Percentiles rank a stretch among this genome's conserved stretches.
Evolutionary conservation across 2,888 invertebrate species (phyloP).

Genomic region (Drosophila pseudotalamancana): DNA sequence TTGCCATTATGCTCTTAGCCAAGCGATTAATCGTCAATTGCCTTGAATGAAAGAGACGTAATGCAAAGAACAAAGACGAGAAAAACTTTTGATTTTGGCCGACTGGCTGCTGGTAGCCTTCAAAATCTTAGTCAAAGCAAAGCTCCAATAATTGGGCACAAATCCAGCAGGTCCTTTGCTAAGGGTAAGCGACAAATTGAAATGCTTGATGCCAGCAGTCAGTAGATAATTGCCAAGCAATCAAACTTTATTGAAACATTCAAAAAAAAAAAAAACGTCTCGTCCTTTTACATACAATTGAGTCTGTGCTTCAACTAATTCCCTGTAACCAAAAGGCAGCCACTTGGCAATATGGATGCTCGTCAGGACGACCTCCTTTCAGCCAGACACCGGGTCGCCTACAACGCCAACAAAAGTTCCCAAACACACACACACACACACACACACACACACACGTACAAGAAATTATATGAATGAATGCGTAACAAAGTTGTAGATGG

Average conservation of each 20-base stretch:
- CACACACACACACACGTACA: not conserved
- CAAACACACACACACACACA: not conserved
- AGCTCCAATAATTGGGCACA: constrained; percentile 63
- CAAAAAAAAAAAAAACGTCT: constrained; percentile 34
- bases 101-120: constrained; percentile 63
- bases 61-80: constrained; percentile 8
- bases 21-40: constrained; percentile 28
- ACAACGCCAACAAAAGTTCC: constrained; percentile 24
- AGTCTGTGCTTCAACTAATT: constrained; percentile 17
- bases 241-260: constrained; percentile 74
- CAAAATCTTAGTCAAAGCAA: constrained; percentile 28
- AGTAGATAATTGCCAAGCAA: constrained; percentile 73
- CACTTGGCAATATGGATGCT: constrained; percentile 17
- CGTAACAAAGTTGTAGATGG: constrained; percentile 28
- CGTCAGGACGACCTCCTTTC: constrained; percentile 58
- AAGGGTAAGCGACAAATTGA: constrained; percentile 60
- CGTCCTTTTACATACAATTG: constrained; percentile 9
- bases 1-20: constrained; percentile 3
- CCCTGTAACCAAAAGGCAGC: constrained; percentile 3
- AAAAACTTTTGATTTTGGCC: constrained; percentile 41
- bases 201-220: constrained; percentile 59
- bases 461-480: constrained; percentile 36
- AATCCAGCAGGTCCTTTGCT: constrained; percentile 40
- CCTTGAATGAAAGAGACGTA: not conserved
- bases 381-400: constrained; percentile 65